Conservation (phyloP, 2,888 invertebrate genomes). For the Stenodema calcarata region DNA sequence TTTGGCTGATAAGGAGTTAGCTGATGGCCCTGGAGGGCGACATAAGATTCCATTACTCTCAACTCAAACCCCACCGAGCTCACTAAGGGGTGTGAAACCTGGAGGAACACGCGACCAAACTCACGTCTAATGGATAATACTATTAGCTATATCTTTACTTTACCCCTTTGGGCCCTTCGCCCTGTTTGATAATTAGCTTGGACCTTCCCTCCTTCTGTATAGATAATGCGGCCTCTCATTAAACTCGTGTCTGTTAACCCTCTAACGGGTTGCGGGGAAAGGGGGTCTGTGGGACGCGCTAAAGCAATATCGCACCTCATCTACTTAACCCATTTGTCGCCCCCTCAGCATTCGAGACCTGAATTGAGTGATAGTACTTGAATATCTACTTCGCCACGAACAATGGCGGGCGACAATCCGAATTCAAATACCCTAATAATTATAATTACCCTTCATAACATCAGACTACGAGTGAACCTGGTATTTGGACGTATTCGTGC, state of each 20-base stretch:
- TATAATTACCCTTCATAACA: no score
- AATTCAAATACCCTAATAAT: no score
- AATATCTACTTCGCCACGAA: no score
- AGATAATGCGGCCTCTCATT: slow-evolving; percentile 20
- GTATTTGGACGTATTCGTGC: no score
- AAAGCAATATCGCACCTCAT: slow-evolving; percentile 23
- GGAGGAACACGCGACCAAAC: slow-evolving; percentile 24
- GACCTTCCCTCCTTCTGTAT: slow-evolving; percentile 20
- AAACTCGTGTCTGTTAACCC: background rate
- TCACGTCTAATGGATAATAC: slow-evolving; percentile 46
- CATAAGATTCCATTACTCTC: slow-evolving; percentile 48
- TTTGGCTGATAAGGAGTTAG: slow-evolving; percentile 44
- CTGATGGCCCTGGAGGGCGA: slow-evolving; percentile 42
- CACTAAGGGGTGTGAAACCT: slow-evolving; percentile 9
- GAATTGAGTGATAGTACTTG: background rate
- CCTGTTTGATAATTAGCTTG: slow-evolving; percentile 35
- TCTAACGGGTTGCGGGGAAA: background rate
- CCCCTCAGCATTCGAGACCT: background rate
- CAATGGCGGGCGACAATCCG: no score
- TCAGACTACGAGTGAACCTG: no score
- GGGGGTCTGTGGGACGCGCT: background rate
- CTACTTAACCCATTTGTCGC: slow-evolving; percentile 8
- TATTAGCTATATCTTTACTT: slow-evolving; percentile 47
- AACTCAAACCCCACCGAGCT: background rate
- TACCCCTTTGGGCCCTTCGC: background rate